phyloP scores from a whole-genome alignment of 2,113 vertebrate genomes.

The Laticauda colubrina region DNA sequence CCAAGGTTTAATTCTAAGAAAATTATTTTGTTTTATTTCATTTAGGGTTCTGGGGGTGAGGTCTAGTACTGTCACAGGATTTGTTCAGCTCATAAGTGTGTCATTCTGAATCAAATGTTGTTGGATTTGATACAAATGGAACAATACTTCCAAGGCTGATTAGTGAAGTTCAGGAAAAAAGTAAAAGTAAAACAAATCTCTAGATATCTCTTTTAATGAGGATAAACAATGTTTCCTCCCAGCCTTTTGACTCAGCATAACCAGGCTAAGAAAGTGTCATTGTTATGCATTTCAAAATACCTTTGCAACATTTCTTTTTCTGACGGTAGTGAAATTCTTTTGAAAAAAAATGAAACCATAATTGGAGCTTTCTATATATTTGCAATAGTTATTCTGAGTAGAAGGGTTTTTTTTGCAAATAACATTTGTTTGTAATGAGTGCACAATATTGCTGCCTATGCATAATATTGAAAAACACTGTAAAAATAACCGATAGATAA shows the following conservation, averaged over 20 bases:
- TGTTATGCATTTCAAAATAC: background rate
- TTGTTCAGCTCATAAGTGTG: background rate
- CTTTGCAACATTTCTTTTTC: background rate
- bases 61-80: background rate
- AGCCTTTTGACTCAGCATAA: slow-evolving; percentile 5
- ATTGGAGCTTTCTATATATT: background rate
- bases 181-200: background rate
- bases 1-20: background rate
- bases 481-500: background rate
- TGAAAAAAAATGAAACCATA: background rate
- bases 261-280: background rate
- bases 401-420: background rate
- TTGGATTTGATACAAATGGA: background rate
- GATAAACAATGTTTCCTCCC: background rate
- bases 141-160: background rate
- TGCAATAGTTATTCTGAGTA: background rate
- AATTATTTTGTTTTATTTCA: background rate
- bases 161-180: background rate
- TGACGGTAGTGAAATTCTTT: background rate
- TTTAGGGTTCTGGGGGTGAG: background rate
- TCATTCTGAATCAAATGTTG: background rate
- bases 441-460: background rate
- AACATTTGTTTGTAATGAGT: background rate
- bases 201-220: slow-evolving; percentile 10
- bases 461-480: background rate